These are phyloP conservation scores for Erpobdella octoculata DNA, from an alignment of 2,888 invertebrate genomes.

Conservation along the genomic window DNA sequence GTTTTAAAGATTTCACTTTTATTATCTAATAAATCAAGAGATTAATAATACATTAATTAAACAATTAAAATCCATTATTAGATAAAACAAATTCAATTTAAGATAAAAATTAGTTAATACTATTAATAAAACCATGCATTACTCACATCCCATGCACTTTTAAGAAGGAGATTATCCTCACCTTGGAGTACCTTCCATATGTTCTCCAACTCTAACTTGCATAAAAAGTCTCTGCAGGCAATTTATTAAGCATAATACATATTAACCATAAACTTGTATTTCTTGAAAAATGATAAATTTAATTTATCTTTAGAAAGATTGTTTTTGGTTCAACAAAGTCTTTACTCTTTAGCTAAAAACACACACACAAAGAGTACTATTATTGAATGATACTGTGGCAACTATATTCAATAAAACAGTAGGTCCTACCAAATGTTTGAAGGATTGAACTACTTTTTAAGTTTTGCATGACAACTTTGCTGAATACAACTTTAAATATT, in stretches of 20 bases:
- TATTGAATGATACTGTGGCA: too few relatives aligned
- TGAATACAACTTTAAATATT: background rate
- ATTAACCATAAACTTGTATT: too few relatives aligned
- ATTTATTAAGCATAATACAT: background rate
- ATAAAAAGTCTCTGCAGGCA: conserved; percentile 26
- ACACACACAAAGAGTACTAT: background rate
- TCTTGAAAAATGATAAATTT: too few relatives aligned
- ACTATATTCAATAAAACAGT: too few relatives aligned
- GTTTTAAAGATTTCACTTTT: too few relatives aligned
- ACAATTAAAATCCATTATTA: background rate
- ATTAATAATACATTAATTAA: background rate
- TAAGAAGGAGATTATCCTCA: conserved; percentile 16
- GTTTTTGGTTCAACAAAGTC: too few relatives aligned
- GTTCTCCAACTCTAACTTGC: conserved; percentile 26
- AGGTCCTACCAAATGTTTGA: too few relatives aligned
- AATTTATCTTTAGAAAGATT: too few relatives aligned
- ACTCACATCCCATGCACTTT: conserved; percentile 32
- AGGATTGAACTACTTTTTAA: too few relatives aligned
- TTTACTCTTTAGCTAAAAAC: too few relatives aligned
- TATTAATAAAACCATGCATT: conserved; percentile 34
- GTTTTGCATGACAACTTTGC: background rate
- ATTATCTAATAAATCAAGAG: background rate
- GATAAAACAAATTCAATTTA: background rate
- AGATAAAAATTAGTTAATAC: background rate
- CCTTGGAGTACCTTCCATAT: conserved; percentile 22